Conservation (phyloP, 2,888 invertebrate genomes). For the Andrena trimmerana region DNA sequence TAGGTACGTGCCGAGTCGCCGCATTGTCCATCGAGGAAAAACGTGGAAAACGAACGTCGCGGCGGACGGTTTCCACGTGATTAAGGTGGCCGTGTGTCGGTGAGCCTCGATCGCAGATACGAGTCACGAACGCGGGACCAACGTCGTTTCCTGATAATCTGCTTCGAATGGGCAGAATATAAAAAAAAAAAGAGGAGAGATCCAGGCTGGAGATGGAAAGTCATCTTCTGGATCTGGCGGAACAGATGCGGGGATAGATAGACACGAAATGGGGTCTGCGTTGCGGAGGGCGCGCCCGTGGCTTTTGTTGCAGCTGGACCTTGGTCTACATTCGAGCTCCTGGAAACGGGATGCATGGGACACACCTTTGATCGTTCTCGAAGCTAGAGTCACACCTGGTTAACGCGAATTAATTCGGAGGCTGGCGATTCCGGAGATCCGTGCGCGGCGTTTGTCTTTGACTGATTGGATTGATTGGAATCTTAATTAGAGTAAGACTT, state of each 20-base stretch:
- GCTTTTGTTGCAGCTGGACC: conserved; percentile 69
- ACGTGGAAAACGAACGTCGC: not conserved
- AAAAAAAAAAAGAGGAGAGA: conserved; percentile 12
- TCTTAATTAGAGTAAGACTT: not conserved
- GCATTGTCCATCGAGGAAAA: conserved; percentile 30
- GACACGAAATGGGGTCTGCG: conserved; percentile 34
- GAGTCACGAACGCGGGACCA: conserved; percentile 12
- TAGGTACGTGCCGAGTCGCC: conserved; percentile 7
- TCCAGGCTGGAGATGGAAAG: conserved; percentile 55
- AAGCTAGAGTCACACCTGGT: conserved; percentile 64
- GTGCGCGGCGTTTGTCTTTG: conserved; percentile 4
- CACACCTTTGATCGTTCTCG: conserved; percentile 65
- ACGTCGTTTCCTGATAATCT: conserved; percentile 36
- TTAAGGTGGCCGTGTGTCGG: conserved; percentile 37
- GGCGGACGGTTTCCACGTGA: conserved; percentile 32
- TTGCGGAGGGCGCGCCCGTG: conserved; percentile 19
- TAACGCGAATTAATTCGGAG: conserved; percentile 29
- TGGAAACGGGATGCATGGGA: conserved; percentile 55
- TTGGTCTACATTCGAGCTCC: conserved; percentile 62
- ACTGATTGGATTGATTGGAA: not conserved
- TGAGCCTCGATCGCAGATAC: conserved; percentile 43
- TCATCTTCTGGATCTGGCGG: conserved; percentile 55
- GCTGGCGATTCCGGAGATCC: not conserved
- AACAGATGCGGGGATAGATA: conserved; percentile 64
- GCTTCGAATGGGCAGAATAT: conserved; percentile 17